Evolutionary conservation across 2,113 vertebrate genomes (phyloP).

Genomic region (Myiagra hebetior): DNA sequence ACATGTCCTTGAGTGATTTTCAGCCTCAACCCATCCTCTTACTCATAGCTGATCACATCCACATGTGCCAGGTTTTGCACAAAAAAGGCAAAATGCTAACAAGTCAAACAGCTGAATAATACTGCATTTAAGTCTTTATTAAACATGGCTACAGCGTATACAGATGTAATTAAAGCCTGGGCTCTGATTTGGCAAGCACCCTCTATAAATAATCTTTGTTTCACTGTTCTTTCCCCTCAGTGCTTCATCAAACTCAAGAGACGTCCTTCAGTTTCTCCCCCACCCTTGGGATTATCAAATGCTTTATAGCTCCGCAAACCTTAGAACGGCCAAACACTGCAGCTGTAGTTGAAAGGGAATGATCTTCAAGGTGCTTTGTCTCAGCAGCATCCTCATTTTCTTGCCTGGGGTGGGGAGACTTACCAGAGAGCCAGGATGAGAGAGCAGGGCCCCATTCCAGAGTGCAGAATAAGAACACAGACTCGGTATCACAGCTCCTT

Average conservation of each 20-base stretch:
- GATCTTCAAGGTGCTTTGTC: constrained; percentile 1
- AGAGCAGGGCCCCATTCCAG: neutral
- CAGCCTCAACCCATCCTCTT: neutral
- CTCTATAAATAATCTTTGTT: constrained; percentile 4
- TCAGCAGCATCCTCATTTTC: neutral
- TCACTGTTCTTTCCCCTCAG: neutral
- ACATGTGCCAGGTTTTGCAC: neutral
- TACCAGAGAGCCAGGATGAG: neutral
- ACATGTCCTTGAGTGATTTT: neutral
- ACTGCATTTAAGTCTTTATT: neutral
- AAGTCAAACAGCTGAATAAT: neutral
- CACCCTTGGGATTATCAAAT: neutral
- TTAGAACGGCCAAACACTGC: neutral
- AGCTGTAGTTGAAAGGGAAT: neutral
- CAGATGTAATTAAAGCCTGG: neutral
- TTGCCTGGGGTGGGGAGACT: neutral
- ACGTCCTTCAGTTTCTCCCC: constrained; percentile 11
- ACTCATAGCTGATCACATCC: neutral
- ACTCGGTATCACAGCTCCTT: neutral
- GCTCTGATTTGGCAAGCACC: constrained; percentile 21
- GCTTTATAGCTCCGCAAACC: constrained; percentile 22
- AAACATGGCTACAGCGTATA: neutral
- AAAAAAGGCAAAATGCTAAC: neutral
- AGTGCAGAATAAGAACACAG: neutral
- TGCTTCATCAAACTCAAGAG: neutral